A percentile compares a stretch with the other conserved stretches of the same genome.
Evolutionary conservation across 2,113 vertebrate genomes (phyloP).

Genomic region (Passer montanus): DNA sequence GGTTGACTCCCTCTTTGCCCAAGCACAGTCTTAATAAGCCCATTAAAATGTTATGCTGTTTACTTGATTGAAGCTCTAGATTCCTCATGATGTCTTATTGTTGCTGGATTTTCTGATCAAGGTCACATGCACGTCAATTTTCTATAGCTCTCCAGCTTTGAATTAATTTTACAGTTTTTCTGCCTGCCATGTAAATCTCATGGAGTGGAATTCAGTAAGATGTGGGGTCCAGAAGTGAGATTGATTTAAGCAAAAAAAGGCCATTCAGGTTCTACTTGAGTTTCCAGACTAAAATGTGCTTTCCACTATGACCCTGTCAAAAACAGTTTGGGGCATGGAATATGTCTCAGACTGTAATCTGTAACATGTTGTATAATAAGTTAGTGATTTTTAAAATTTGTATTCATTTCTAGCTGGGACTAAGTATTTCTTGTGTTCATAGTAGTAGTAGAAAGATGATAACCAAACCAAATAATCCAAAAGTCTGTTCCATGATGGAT

Average conservation of each 20-base stretch:
- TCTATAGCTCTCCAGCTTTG: neutral
- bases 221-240: neutral
- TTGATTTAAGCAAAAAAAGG: neutral
- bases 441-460: neutral
- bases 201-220: neutral
- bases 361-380: neutral
- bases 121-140: neutral
- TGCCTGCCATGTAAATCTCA: neutral
- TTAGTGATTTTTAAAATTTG: neutral
- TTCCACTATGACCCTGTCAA: neutral
- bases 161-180: neutral
- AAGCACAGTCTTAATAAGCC: neutral
- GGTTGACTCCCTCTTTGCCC: neutral
- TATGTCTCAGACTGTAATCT: neutral
- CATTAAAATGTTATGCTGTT: rapidly evolving
- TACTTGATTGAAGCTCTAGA: neutral
- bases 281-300: neutral
- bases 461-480: slow-evolving; percentile 3
- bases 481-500: neutral
- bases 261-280: neutral
- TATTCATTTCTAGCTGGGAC: neutral
- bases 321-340: neutral
- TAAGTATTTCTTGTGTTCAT: neutral
- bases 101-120: neutral
- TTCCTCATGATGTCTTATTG: neutral